These are phyloP conservation scores for Centroberyx gerrardi DNA, from an alignment of 2,797 vertebrate genomes.

Conservation along the genomic window DNA sequence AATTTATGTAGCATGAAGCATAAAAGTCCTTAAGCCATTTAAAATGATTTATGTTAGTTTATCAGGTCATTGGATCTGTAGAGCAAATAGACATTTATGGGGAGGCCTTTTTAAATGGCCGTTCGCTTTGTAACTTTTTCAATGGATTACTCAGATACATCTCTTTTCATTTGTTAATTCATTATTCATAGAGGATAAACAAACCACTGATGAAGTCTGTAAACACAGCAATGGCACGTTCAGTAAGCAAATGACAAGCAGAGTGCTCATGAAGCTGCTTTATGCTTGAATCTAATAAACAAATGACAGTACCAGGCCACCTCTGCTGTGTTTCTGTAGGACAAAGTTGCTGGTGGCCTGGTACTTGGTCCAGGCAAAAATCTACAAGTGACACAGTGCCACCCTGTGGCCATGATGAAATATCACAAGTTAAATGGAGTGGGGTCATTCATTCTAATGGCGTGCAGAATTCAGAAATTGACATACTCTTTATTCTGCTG, in stretches of 20 bases:
- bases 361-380: neutral
- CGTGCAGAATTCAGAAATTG: neutral
- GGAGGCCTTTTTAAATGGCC: slow-evolving; percentile 44
- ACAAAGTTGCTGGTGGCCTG: neutral
- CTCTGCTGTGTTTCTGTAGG: slow-evolving; percentile 29
- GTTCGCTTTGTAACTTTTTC: slow-evolving; percentile 47
- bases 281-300: slow-evolving; percentile 54
- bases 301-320: slow-evolving; percentile 38
- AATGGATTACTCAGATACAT: slow-evolving; percentile 13
- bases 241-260: slow-evolving; percentile 36
- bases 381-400: slow-evolving; percentile 71
- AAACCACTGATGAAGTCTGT: slow-evolving; percentile 34
- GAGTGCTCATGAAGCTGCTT: slow-evolving; percentile 42
- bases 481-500: slow-evolving; percentile 5
- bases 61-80: slow-evolving; percentile 64
- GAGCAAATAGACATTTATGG: slow-evolving; percentile 65
- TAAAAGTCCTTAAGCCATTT: slow-evolving; percentile 62
- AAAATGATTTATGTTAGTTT: slow-evolving; percentile 63
- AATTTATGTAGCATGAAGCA: slow-evolving; percentile 63
- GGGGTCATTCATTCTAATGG: neutral
- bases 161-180: slow-evolving; percentile 28
- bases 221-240: slow-evolving; percentile 29
- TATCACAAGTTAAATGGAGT: slow-evolving; percentile 38
- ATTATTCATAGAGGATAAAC: slow-evolving; percentile 37
- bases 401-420: slow-evolving; percentile 63